Base-by-base conservation (phyloP, 2,888 invertebrate genomes). In the Ophioninae sp. region DNA sequence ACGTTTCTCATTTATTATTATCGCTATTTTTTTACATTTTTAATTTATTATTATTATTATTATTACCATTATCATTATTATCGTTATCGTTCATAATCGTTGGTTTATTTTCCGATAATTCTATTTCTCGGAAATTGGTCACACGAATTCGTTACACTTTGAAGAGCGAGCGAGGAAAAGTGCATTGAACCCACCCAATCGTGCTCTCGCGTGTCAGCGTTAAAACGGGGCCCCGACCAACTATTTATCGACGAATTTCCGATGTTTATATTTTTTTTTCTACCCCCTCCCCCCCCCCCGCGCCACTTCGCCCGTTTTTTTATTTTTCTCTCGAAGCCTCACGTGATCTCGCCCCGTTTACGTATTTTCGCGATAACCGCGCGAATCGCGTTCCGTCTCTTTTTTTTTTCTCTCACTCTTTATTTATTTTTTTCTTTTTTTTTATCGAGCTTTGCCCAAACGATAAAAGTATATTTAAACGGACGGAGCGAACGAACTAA, bases 201-300 rank as follows among this genome's bases (percentile, higher is more conserved):
- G 68, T 30, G 44, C 13, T 13, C 51, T n/a, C 39, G 51, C 13
- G 44, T 51, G 17, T 10, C 9, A 41, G 65, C 44, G 30, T 6
- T 30, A 30, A 5, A 8, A 63, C 6, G 44, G 20, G 51, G 13
- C 17, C 17, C 20, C 13, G 37, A 13, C 10, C 20, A 63, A 63
- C 22, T 37, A 64, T 56, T 51, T n/a, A 17, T 44, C 30, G 30
- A 56, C 63, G 63, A 39, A 20, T 39, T 23, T 59, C 22, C 39
- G 30, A 67, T 63, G 6, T 51, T 22, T 65, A 37, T 17, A 64
- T 64, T 20, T 68, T 61, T 76, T 22, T 41, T 61, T 59, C 63
- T 20, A 17, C 37, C 23, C 17, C 6, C 5, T n/a, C 20, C 20
- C 2, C 7, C 20, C 41, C 10, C 0, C 63, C 30, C 63, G 59